Percentiles rank a stretch among this genome's conserved stretches.
Conservation (phyloP, 2,888 invertebrate genomes). For the Acronicta aceris region DNA sequence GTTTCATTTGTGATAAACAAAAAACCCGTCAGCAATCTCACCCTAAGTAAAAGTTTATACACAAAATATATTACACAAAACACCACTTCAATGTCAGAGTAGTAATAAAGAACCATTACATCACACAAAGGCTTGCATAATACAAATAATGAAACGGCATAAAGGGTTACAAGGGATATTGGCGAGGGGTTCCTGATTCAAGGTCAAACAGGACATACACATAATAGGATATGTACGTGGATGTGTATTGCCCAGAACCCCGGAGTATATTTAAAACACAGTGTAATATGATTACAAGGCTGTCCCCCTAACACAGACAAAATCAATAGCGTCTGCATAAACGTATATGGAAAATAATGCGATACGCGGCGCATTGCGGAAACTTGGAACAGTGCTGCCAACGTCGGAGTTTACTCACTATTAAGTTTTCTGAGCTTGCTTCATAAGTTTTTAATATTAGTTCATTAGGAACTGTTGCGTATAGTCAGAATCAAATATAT, state of each 20-base stretch:
- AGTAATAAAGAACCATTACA: slow-evolving; percentile 50
- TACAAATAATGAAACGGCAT: slow-evolving; percentile 57
- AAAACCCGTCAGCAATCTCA: slow-evolving; percentile 25
- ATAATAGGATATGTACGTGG: not conserved
- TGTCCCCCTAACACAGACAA: slow-evolving; percentile 89
- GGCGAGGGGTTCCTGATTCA: slow-evolving; percentile 66
- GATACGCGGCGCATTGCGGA: slow-evolving; percentile 66
- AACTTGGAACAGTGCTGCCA: slow-evolving; percentile 30
- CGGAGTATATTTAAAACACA: slow-evolving; percentile 84
- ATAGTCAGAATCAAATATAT: no score
- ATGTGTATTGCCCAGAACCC: slow-evolving; percentile 61
- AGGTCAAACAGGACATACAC: slow-evolving; percentile 64
- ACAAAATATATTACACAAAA: no score
- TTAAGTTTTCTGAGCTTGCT: not conserved
- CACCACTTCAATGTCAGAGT: slow-evolving; percentile 39
- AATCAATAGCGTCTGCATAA: slow-evolving; percentile 87
- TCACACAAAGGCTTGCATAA: slow-evolving; percentile 34
- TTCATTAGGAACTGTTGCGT: no score
- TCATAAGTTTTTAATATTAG: no score
- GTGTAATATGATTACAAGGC: slow-evolving; percentile 86
- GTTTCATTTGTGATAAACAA: slow-evolving; percentile 17
- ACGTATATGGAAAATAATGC: slow-evolving; percentile 77
- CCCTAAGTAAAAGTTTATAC: slow-evolving; percentile 11
- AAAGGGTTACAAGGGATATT: slow-evolving; percentile 50
- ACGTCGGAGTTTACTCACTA: not conserved